phyloP scores from a whole-genome alignment of 2,888 invertebrate species.

The Lutraria lutraria region DNA sequence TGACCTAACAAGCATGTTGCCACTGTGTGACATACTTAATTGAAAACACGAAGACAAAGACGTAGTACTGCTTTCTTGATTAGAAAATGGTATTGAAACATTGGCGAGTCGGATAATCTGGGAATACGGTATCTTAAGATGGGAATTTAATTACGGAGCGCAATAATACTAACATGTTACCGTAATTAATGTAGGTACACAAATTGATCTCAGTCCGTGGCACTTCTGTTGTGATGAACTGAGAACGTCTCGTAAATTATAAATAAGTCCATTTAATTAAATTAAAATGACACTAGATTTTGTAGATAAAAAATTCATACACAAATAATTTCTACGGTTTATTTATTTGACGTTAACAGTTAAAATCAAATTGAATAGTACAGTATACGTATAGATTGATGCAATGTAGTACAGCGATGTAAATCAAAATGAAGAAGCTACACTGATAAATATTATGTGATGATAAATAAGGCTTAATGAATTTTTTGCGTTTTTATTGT shows the following conservation, averaged over 20 bases:
- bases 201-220: neutral
- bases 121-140: neutral
- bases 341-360: no score
- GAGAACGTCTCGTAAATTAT: neutral
- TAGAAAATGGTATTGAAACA: neutral
- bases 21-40: neutral
- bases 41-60: slow-evolving; percentile 13
- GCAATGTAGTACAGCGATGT: no score
- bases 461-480: no score
- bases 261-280: neutral
- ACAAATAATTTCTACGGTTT: no score
- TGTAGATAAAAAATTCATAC: no score
- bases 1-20: neutral
- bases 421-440: no score
- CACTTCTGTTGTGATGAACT: neutral
- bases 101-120: neutral
- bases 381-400: no score
- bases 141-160: slow-evolving; percentile 3
- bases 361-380: no score
- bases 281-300: no score
- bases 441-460: no score
- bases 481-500: no score
- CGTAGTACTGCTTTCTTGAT: slow-evolving; percentile 8
- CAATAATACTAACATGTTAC: neutral
- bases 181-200: neutral